phyloP scores from a whole-genome alignment of 2,113 vertebrate genomes.

The Pao palembangensis region DNA sequence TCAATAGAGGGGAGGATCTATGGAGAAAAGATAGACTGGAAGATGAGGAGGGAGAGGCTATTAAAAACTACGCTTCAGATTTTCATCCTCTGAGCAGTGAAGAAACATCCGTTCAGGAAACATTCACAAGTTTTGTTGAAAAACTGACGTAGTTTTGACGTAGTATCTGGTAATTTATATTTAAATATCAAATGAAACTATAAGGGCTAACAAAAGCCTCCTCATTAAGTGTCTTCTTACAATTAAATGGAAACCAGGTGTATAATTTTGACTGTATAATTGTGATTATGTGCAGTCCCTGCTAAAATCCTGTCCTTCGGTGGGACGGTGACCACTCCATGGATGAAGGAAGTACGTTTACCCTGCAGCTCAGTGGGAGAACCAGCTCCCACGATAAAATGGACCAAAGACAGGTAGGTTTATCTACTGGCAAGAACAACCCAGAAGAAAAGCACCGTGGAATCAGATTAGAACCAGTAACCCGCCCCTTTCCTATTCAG shows the following conservation, averaged over 20 bases:
- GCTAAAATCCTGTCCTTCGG: conserved; percentile 98
- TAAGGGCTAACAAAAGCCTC: too few species aligned
- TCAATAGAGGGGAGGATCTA: conserved; percentile 71
- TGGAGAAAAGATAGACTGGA: conserved; percentile 63
- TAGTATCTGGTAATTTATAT: too few species aligned
- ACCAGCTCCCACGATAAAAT: conserved; percentile 88
- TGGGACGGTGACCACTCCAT: conserved; percentile 93
- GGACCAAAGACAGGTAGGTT: conserved; percentile 94
- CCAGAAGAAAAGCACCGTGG: too few species aligned
- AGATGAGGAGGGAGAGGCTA: conserved; percentile 37
- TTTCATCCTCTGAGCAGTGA: conserved; percentile 28
- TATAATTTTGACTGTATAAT: too few species aligned
- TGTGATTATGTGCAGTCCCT: conserved; percentile 74
- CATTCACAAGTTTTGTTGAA: not conserved
- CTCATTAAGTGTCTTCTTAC: not conserved
- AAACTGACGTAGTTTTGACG: not conserved
- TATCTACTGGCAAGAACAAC: too few species aligned
- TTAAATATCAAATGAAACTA: too few species aligned
- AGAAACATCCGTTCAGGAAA: not conserved
- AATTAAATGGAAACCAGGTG: too few species aligned
- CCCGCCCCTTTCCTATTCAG: conserved; percentile 62
- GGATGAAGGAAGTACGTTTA: conserved; percentile 97
- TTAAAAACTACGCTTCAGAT: conserved; percentile 24
- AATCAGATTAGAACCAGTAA: too few species aligned
- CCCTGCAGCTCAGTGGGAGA: conserved; percentile 94